Percentiles rank a stretch among this genome's conserved stretches.
phyloP scores from a whole-genome alignment of 1,140 invertebrate genomes.

The Bombus pyrosoma region DNA sequence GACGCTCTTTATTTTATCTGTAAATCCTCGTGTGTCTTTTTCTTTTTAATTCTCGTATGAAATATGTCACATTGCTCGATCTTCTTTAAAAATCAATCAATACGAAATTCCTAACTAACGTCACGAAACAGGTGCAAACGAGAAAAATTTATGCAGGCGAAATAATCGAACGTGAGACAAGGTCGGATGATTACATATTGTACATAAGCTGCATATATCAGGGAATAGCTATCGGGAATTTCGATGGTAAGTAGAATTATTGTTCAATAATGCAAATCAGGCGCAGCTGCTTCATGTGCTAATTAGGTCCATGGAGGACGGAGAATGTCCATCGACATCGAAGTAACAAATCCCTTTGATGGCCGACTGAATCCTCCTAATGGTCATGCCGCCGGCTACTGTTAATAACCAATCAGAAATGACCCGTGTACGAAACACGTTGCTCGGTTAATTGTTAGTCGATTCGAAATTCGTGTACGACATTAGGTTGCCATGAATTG shows the following conservation, averaged over 20 bases:
- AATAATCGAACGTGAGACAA: not conserved
- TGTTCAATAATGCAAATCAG: conserved; percentile 21
- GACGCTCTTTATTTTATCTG: not conserved
- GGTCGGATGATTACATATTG: too few relatives aligned
- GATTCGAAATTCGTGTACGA: not conserved
- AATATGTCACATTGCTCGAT: too few relatives aligned
- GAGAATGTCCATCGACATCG: conserved; percentile 4
- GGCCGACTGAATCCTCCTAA: conserved; percentile 43
- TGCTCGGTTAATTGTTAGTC: conserved; percentile 16
- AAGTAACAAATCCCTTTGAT: conserved; percentile 46
- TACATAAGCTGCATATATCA: too few relatives aligned
- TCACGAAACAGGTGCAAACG: too few relatives aligned
- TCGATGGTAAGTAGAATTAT: not conserved
- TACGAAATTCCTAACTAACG: not conserved
- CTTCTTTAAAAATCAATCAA: too few relatives aligned
- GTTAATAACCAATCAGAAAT: conserved; percentile 49
- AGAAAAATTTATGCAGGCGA: not conserved
- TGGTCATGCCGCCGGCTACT: conserved; percentile 12
- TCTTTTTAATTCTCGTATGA: not conserved
- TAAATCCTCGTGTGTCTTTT: not conserved
- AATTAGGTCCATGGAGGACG: conserved; percentile 7
- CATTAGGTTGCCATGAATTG: too few relatives aligned
- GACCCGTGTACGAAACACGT: not conserved
- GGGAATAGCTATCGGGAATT: not conserved
- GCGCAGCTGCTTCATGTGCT: conserved; percentile 7